A percentile compares a stretch with the other conserved stretches of the same genome.
Conservation (phyloP, 2,797 vertebrate species). For the Aulostomus chinensis region DNA sequence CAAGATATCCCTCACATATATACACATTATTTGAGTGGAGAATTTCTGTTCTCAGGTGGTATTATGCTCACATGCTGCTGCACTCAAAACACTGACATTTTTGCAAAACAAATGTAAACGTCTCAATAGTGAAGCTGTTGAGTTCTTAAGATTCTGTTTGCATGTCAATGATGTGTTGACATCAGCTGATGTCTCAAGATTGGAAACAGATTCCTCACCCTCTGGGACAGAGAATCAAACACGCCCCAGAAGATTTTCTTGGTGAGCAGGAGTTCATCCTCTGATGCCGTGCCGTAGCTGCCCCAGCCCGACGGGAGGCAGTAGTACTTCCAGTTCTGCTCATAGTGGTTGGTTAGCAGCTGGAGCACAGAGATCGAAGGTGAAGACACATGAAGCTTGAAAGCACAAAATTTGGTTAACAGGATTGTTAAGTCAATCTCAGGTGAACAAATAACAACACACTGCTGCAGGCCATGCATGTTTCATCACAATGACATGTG, state of each 20-base stretch:
- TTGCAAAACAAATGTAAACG: too few relatives aligned
- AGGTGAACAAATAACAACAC: too few relatives aligned
- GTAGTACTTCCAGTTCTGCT: conserved; percentile 99
- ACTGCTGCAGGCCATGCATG: conserved; percentile 5
- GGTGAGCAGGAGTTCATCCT: conserved; percentile 95
- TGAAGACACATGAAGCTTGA: background rate
- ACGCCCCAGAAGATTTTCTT: conserved; percentile 99
- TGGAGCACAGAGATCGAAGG: conserved; percentile 59
- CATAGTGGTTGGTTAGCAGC: conserved; percentile 97
- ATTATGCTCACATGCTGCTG: background rate
- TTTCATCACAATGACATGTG: conserved; percentile 2
- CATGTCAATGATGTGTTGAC: too few relatives aligned
- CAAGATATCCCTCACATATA: background rate
- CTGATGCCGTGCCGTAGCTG: conserved; percentile 91
- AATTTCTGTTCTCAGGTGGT: background rate
- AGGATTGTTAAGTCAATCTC: background rate
- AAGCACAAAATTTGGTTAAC: background rate
- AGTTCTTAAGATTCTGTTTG: too few relatives aligned
- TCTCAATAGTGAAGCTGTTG: too few relatives aligned
- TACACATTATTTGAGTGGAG: background rate
- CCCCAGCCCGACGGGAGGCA: conserved; percentile 96
- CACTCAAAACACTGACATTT: background rate
- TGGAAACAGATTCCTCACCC: conserved; percentile 79
- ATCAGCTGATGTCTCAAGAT: background rate
- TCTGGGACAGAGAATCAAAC: conserved; percentile 96